Conservation (phyloP, 2,113 vertebrate species). For the Lophochroa leadbeateri region DNA sequence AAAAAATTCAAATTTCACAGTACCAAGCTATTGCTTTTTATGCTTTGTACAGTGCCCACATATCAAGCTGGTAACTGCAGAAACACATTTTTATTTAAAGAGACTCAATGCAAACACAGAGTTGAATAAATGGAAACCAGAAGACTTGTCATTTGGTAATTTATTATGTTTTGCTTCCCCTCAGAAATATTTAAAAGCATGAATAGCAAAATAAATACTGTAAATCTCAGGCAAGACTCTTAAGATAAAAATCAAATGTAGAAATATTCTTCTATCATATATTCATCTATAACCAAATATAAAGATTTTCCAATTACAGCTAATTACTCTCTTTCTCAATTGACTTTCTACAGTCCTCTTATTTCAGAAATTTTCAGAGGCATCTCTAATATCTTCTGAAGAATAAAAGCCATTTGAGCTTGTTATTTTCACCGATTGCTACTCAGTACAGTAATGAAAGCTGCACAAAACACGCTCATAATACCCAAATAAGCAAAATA, state of each 20-base stretch:
- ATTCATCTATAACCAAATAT: background rate
- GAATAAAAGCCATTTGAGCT: background rate
- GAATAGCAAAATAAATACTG: background rate
- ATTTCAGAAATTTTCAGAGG: background rate
- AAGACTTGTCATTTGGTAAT: conserved; percentile 7
- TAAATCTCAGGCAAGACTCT: background rate
- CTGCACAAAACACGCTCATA: background rate
- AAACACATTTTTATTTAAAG: conserved; percentile 18
- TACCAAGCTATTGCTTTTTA: background rate
- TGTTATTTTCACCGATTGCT: background rate
- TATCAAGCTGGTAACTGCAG: background rate
- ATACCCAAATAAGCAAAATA: background rate
- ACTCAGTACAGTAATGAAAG: background rate
- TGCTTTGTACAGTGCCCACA: background rate
- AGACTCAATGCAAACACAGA: background rate
- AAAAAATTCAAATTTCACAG: background rate
- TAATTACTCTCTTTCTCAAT: background rate
- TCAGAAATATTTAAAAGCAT: conserved; percentile 19
- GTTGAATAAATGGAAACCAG: background rate
- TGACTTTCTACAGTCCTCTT: background rate
- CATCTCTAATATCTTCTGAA: background rate
- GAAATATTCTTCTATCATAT: background rate
- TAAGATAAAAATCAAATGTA: background rate
- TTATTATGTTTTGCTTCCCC: background rate
- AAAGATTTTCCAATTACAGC: background rate